phyloP scores from a whole-genome alignment of 2,888 invertebrate species.

The Synergus laeviventris region DNA sequence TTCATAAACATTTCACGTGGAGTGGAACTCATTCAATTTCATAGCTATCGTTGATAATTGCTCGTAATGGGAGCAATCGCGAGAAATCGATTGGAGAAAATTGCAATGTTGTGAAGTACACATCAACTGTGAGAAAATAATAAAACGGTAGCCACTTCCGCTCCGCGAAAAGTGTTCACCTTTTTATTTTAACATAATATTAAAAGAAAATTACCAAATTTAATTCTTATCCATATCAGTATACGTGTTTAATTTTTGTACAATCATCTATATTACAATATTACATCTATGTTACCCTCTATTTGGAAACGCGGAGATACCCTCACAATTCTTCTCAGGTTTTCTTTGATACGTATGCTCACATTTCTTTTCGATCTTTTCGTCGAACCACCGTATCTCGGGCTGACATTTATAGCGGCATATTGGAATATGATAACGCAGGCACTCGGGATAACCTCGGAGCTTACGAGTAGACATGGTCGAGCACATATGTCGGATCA shows the following conservation, averaged over 20 bases:
- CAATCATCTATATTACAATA: no score
- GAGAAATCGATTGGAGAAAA: conserved; percentile 73
- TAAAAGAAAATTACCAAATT: no score
- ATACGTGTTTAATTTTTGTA: no score
- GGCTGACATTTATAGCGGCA: conserved; percentile 10
- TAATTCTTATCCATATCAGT: no score
- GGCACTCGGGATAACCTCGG: neutral
- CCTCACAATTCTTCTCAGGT: neutral
- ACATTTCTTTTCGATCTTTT: neutral
- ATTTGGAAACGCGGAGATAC: neutral
- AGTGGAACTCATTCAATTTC: neutral
- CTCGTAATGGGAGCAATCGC: conserved; percentile 71
- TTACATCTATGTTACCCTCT: no score
- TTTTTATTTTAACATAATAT: neutral
- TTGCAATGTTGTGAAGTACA: conserved; percentile 51
- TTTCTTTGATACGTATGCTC: neutral
- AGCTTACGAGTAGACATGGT: conserved; percentile 13
- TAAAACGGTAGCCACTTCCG: neutral
- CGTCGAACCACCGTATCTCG: neutral
- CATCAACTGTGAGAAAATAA: neutral
- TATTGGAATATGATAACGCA: conserved; percentile 31
- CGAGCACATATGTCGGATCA: conserved; percentile 11
- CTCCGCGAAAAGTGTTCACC: no score
- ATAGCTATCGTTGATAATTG: conserved; percentile 65
- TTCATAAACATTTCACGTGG: neutral